Evolutionary conservation across 1,140 invertebrate genomes (phyloP).

Genomic region (Brachionus asplanchnoidis): DNA sequence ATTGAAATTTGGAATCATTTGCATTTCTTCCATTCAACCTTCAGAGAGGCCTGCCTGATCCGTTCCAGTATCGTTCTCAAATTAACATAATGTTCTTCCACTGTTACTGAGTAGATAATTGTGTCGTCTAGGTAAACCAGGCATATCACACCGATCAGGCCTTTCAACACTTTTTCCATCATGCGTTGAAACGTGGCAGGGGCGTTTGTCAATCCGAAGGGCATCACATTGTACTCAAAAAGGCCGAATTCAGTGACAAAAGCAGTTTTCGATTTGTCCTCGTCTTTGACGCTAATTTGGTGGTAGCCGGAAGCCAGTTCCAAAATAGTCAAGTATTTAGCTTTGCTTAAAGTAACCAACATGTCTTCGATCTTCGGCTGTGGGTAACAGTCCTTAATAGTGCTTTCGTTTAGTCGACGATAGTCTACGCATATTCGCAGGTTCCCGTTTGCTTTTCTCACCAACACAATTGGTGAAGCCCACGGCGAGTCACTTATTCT

Average conservation of each 20-base stretch:
- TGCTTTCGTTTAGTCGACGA: neutral
- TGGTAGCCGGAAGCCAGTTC: neutral
- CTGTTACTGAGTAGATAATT: too few relatives aligned
- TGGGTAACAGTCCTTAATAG: neutral
- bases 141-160: neutral
- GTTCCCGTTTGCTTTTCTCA: neutral
- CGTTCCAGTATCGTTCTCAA: too few relatives aligned
- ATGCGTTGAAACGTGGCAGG: neutral
- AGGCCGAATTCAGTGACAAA: neutral
- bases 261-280: neutral
- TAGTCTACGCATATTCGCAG: neutral
- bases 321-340: too few relatives aligned
- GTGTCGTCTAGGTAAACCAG: too few relatives aligned
- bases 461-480: neutral
- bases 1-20: neutral
- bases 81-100: too few relatives aligned
- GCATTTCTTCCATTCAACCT: too few relatives aligned
- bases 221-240: neutral
- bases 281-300: neutral
- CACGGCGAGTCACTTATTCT: slow-evolving; percentile 39
- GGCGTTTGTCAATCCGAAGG: neutral
- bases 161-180: neutral
- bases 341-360: too few relatives aligned
- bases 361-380: too few relatives aligned
- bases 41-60: too few relatives aligned